Evolutionary conservation across 2,797 vertebrate genomes (phyloP).

Genomic region (Brachyrhaphis roseni): DNA sequence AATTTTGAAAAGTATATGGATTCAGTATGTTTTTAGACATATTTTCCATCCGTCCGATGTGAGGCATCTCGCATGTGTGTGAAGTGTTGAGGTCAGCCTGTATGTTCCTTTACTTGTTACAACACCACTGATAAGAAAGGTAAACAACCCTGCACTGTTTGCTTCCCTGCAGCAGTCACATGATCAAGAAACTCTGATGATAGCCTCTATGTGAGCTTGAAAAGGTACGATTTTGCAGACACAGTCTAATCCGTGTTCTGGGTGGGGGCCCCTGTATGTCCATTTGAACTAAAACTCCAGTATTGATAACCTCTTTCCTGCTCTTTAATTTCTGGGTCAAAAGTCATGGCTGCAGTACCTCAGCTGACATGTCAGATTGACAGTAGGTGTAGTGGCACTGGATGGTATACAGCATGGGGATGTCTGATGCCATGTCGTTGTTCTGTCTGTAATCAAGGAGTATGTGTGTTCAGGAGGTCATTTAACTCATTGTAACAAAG

Average conservation of each 20-base stretch:
- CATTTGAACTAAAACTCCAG: constrained; percentile 41
- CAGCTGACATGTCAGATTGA: constrained; percentile 70
- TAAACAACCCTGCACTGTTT: constrained; percentile 77
- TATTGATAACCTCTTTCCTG: constrained; percentile 70
- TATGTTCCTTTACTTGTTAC: constrained; percentile 76
- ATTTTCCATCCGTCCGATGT: constrained; percentile 35
- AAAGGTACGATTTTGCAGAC: constrained; percentile 17
- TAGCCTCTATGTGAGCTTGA: constrained; percentile 8
- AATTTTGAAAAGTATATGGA: constrained; percentile 1
- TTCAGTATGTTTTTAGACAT: constrained; percentile 4
- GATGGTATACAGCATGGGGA: constrained; percentile 66
- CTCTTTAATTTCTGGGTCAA: constrained; percentile 65
- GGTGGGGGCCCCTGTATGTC: constrained; percentile 26
- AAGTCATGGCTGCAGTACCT: constrained; percentile 70
- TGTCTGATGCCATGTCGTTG: constrained; percentile 42
- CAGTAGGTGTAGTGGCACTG: constrained; percentile 64
- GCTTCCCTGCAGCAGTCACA: constrained; percentile 62
- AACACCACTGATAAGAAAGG: constrained; percentile 79
- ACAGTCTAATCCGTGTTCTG: constrained; percentile 15
- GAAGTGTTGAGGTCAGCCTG: constrained; percentile 56
- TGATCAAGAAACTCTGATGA: constrained; percentile 65
- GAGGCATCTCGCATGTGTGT: constrained; percentile 44
- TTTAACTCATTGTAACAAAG: constrained; percentile 59
- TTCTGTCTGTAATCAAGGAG: constrained; percentile 9
- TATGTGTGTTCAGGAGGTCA: constrained; percentile 27